Conservation (phyloP, 2,888 invertebrate species). For the Gerris lacustris region DNA sequence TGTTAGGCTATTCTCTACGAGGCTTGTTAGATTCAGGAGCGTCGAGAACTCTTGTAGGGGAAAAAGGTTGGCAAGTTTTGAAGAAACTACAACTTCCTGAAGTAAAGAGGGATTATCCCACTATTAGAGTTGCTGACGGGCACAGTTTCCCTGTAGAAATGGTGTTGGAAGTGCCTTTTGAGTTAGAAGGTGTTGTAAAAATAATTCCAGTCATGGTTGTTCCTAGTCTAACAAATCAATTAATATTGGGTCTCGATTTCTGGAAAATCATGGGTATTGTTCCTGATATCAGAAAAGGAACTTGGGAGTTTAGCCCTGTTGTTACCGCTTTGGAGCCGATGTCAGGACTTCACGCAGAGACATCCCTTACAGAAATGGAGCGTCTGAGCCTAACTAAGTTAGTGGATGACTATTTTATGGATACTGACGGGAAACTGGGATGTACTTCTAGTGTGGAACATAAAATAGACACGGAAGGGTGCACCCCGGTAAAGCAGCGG, state of each 20-base stretch:
- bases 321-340: neutral
- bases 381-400: neutral
- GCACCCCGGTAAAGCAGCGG: neutral
- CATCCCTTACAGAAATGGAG: neutral
- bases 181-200: neutral
- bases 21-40: slow-evolving; percentile 14
- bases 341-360: neutral
- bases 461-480: neutral
- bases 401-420: neutral
- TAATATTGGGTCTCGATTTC: neutral
- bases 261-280: neutral
- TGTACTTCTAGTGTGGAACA: neutral
- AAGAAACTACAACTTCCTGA: neutral
- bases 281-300: neutral
- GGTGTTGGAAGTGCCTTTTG: neutral
- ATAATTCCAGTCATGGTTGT: neutral
- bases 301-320: neutral
- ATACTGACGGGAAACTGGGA: neutral
- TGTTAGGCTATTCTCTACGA: slow-evolving; percentile 2
- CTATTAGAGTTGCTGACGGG: neutral
- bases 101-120: neutral
- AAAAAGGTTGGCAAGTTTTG: slow-evolving; percentile 9
- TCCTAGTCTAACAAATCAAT: neutral
- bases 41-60: slow-evolving; percentile 11
- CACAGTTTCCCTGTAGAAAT: neutral